Evolutionary conservation across 2,888 invertebrate genomes (phyloP), one percentile per base, ranked within the genome.

Genomic region (Clunio marinus): DNA sequence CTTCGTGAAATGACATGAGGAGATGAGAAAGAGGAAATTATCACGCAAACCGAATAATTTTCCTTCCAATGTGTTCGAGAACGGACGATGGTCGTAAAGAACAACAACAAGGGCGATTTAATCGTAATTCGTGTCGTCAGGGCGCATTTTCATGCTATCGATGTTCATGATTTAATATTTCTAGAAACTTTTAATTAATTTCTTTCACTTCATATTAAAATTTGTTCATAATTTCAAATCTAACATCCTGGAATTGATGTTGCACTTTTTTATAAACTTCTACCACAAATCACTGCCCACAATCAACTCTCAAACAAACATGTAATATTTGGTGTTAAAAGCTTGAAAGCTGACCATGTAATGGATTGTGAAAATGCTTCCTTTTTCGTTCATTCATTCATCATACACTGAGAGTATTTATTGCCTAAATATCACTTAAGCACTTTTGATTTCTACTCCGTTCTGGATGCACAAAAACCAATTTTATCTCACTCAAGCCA

Each of bases 301-400:
- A 10, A 41, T 41, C 10, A 41, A 41, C 41, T 41, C 41, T 15
- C 15, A 41, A 41, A 41, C 41, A 41, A n/a, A 2, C 41, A 41
- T 41, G n/a, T n/a, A n/a, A 10, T n/a, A 41, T n/a, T 10, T 41
- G 41, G 41, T 15, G 10, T 41, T 15, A 41, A n/a, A 41, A 41
- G 15, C n/a, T n/a, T 41, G 41, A 41, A 41, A 41, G n/a, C 41
- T 41, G 15, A 41, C 27, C 37, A 45, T 37, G 45, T 22, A 63
- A 63, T 63, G 46, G 63, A 45, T 46, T 63, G 63, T 45, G 63
- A 45, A 59, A 63, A 63, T 46, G 24, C 63, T 63, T 63, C 45
- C 63, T 27, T n/a, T 17, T 7, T 24, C 27, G 24, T 8, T 2
- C 13, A 41, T 17, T n/a, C 41, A n/a, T 41, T n/a, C 41, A 41